Evolutionary conservation across 1,140 invertebrate genomes (phyloP).

Genomic region (Drosophila repletoides): DNA sequence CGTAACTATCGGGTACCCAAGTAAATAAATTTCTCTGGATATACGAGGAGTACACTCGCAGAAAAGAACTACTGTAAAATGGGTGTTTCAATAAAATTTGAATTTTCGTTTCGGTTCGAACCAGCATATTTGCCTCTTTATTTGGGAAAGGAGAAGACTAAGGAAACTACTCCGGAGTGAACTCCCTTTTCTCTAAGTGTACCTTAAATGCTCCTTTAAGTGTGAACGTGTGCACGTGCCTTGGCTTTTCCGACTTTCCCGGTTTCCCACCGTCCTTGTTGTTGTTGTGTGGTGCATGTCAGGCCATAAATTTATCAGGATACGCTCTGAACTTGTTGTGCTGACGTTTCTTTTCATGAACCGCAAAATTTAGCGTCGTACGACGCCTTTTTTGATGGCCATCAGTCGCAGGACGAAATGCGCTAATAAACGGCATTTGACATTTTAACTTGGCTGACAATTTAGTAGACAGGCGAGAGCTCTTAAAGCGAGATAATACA

Average conservation of each 20-base stretch:
- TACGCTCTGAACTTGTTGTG: slow-evolving; percentile 49
- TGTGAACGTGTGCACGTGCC: slow-evolving; percentile 30
- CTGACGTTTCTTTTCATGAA: slow-evolving; percentile 66
- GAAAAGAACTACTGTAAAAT: no score
- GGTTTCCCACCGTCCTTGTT: not conserved
- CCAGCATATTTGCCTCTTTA: no score
- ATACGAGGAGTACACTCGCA: slow-evolving; percentile 2
- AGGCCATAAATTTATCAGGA: slow-evolving; percentile 59
- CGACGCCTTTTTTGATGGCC: slow-evolving; percentile 55
- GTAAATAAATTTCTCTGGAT: slow-evolving; percentile 25
- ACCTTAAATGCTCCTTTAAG: slow-evolving; percentile 44
- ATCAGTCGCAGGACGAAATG: slow-evolving; percentile 41
- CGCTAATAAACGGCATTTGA: slow-evolving; percentile 66
- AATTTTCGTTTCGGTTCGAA: no score
- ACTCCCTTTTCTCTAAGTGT: slow-evolving; percentile 7
- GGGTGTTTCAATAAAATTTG: no score
- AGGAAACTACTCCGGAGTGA: no score
- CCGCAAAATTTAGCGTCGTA: slow-evolving; percentile 62
- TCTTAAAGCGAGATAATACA: not conserved
- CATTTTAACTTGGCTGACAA: slow-evolving; percentile 51
- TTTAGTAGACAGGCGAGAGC: not conserved
- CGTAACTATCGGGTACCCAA: slow-evolving; percentile 1
- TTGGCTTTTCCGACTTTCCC: no score
- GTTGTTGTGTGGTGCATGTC: slow-evolving; percentile 27
- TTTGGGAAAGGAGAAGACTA: no score